phyloP scores from a whole-genome alignment of 2,888 invertebrate genomes.

The Ophion slaviceki region DNA sequence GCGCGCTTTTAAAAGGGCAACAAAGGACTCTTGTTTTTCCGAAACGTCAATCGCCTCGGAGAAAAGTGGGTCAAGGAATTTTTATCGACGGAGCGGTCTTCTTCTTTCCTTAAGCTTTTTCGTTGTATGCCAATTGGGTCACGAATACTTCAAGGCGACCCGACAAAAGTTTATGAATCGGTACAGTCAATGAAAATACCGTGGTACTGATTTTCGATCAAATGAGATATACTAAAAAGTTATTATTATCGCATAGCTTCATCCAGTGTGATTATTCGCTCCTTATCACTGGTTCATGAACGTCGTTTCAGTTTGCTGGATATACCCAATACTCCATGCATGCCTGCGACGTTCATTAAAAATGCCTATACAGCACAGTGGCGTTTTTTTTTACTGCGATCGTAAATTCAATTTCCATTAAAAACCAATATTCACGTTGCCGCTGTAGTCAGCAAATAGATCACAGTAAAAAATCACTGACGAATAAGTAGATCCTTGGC shows the following conservation, averaged over 20 bases:
- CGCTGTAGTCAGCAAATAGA: conserved; percentile 11
- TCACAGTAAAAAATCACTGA: neutral
- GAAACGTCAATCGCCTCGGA: neutral
- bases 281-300: neutral
- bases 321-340: neutral
- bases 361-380: conserved; percentile 3
- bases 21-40: neutral
- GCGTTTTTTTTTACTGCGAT: neutral
- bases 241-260: neutral
- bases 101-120: neutral
- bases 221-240: neutral
- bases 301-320: too few species aligned
- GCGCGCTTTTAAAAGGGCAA: neutral
- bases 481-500: conserved; percentile 2
- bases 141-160: neutral
- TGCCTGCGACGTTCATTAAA: conserved; percentile 17
- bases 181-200: neutral
- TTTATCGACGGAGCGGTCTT: neutral
- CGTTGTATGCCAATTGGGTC: neutral
- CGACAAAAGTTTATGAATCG: neutral
- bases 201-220: neutral
- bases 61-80: neutral
- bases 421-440: conserved; percentile 28
- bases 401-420: conserved; percentile 37
- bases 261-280: neutral